Conservation (phyloP, 2,888 invertebrate genomes). For the Bedellia somnulentella region DNA sequence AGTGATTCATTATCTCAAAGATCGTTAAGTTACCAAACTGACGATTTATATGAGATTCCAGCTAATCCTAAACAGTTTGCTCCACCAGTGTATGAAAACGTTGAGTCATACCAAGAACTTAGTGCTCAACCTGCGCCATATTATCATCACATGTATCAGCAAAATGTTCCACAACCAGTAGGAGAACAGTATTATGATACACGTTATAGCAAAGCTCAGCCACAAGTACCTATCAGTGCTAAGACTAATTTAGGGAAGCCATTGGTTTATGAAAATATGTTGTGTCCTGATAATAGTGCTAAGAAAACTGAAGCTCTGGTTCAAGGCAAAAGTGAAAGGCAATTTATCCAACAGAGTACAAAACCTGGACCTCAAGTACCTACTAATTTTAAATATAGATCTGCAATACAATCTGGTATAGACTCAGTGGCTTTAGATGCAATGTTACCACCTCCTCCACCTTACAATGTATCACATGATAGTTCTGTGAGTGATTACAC, state of each 20-base stretch:
- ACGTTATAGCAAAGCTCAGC: constrained; percentile 75
- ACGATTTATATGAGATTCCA: constrained; percentile 47
- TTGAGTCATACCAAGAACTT: constrained; percentile 74
- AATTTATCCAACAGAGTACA: constrained; percentile 42
- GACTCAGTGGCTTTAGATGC: constrained; percentile 36
- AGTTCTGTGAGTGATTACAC: constrained; percentile 40
- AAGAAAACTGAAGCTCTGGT: constrained; percentile 36
- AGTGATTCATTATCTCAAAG: constrained; percentile 64
- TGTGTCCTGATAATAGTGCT: constrained; percentile 36
- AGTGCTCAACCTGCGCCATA: constrained; percentile 62
- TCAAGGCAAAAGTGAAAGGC: constrained; percentile 28
- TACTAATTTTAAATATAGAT: constrained; percentile 19
- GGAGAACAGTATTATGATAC: constrained; percentile 50
- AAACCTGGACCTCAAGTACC: constrained; percentile 47
- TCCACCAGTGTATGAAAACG: constrained; percentile 73
- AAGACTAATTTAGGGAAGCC: constrained; percentile 36
- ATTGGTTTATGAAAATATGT: constrained; percentile 51
- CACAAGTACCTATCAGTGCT: constrained; percentile 71
- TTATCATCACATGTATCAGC: constrained; percentile 60
- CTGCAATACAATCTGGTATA: background rate
- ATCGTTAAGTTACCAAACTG: constrained; percentile 51
- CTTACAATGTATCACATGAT: constrained; percentile 31
- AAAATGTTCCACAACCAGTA: constrained; percentile 6
- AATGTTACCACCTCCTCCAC: constrained; percentile 56
- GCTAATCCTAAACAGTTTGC: constrained; percentile 33